Percentiles rank a stretch among this genome's conserved stretches.
Conservation (phyloP, 53 echinoderm and acorn worm species). For the Actinopyga echinites region DNA sequence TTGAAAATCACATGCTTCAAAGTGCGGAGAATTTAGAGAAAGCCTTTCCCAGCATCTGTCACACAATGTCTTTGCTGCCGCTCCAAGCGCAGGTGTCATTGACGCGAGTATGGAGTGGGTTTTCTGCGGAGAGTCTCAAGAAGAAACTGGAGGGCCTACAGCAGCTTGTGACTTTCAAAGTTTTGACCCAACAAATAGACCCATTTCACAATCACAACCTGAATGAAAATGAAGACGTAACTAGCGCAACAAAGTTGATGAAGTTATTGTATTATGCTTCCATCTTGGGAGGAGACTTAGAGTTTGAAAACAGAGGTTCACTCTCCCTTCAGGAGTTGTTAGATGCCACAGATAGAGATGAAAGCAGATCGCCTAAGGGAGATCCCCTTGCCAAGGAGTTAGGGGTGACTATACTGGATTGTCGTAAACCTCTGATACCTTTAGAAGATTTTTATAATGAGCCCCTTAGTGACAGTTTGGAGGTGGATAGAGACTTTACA, state of each 20-base stretch:
- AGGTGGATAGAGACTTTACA: constrained; percentile 86
- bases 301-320: constrained; percentile 23
- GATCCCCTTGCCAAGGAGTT: constrained; percentile 78
- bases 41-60: constrained; percentile 90
- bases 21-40: constrained; percentile 86
- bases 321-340: constrained; percentile 66
- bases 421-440: constrained; percentile 74
- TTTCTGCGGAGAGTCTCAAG: constrained; percentile 69
- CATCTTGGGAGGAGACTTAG: constrained; percentile 77
- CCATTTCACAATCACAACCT: constrained; percentile 49
- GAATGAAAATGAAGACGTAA: constrained; percentile 76
- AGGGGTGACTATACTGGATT: constrained; percentile 66
- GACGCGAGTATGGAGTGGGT: constrained; percentile 73
- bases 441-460: constrained; percentile 97
- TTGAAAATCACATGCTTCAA: constrained; percentile 90
- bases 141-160: constrained; percentile 91
- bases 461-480: constrained; percentile 88
- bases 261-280: constrained; percentile 89
- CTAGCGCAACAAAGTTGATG: constrained; percentile 85
- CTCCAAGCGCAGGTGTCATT: constrained; percentile 73
- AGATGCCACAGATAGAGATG: constrained; percentile 59
- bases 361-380: constrained; percentile 67
- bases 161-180: constrained; percentile 93
- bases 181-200: constrained; percentile 73
- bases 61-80: constrained; percentile 74